Conservation (phyloP, 2,888 invertebrate genomes). For the Cerastis rubricosa region DNA sequence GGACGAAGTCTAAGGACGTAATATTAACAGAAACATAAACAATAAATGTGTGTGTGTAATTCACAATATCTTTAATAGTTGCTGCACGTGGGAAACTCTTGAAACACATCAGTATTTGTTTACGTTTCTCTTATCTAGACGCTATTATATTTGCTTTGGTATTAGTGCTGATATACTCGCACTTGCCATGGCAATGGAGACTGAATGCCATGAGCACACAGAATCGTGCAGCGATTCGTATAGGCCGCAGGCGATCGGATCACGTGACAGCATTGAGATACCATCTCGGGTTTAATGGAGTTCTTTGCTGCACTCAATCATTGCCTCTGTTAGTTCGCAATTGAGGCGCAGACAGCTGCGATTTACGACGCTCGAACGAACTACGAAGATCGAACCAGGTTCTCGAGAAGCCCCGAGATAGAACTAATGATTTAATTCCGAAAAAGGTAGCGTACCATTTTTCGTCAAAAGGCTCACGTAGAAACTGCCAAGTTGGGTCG, state of each 20-base stretch:
- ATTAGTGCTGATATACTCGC: background rate
- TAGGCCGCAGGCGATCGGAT: slow-evolving; percentile 81
- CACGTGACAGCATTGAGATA: slow-evolving; percentile 85
- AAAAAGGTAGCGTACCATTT: slow-evolving; percentile 31
- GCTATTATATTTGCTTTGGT: slow-evolving; percentile 25
- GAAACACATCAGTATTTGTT: slow-evolving; percentile 40
- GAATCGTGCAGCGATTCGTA: slow-evolving; percentile 71
- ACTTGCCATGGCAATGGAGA: slow-evolving; percentile 63
- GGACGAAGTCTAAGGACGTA: background rate
- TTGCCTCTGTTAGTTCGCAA: slow-evolving; percentile 74
- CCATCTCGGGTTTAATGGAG: slow-evolving; percentile 85
- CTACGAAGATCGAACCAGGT: slow-evolving; percentile 49
- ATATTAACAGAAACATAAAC: slow-evolving; percentile 25
- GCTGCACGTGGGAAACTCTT: slow-evolving; percentile 38
- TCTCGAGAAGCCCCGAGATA: slow-evolving; percentile 26
- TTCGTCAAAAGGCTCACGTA: slow-evolving; percentile 31
- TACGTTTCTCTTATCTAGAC: slow-evolving; percentile 31
- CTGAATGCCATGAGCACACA: slow-evolving; percentile 65
- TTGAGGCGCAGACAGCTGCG: slow-evolving; percentile 69
- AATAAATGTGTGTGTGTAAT: too few relatives aligned
- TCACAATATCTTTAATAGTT: slow-evolving; percentile 29
- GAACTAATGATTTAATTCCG: slow-evolving; percentile 45
- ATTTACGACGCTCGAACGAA: slow-evolving; percentile 60
- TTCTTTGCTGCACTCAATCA: slow-evolving; percentile 86
- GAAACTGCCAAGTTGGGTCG: slow-evolving; percentile 22